Conservation (phyloP, 2,888 invertebrate species). For the Beris morrisii region DNA sequence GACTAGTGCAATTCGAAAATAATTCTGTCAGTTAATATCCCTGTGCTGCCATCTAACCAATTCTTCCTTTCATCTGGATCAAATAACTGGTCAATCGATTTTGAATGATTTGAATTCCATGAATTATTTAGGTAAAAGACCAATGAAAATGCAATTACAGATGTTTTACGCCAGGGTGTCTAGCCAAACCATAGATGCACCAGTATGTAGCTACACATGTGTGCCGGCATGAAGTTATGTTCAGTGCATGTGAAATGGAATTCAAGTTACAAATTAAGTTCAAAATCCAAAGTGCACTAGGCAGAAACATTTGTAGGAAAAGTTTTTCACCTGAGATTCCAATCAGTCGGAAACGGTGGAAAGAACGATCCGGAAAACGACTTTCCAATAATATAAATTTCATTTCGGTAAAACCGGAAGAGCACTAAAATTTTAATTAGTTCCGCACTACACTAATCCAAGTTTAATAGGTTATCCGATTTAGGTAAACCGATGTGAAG, state of each 20-base stretch:
- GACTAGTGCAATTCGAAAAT: neutral
- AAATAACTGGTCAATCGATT: conserved; percentile 1
- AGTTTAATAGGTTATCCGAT: conserved; percentile 38
- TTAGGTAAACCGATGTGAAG: conserved; percentile 26
- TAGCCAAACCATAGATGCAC: too few species aligned
- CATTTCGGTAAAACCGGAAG: conserved; percentile 6
- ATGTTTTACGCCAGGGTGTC: neutral
- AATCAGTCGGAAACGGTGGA: neutral
- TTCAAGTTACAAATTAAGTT: conserved; percentile 25
- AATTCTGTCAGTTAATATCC: neutral
- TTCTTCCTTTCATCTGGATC: neutral
- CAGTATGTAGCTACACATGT: too few species aligned
- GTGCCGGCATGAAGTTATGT: too few species aligned
- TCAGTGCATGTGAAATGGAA: neutral
- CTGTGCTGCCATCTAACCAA: neutral
- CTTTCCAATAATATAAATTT: neutral
- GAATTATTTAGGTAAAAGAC: conserved; percentile 2
- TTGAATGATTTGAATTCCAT: neutral
- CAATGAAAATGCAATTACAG: neutral
- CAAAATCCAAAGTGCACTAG: conserved; percentile 11
- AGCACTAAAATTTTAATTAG: conserved; percentile 38
- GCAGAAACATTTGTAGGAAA: conserved; percentile 4
- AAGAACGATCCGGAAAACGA: neutral
- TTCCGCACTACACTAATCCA: conserved; percentile 36
- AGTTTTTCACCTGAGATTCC: conserved; percentile 6